phyloP scores from a whole-genome alignment of 2,797 vertebrate genomes.

The Falco berigora region DNA sequence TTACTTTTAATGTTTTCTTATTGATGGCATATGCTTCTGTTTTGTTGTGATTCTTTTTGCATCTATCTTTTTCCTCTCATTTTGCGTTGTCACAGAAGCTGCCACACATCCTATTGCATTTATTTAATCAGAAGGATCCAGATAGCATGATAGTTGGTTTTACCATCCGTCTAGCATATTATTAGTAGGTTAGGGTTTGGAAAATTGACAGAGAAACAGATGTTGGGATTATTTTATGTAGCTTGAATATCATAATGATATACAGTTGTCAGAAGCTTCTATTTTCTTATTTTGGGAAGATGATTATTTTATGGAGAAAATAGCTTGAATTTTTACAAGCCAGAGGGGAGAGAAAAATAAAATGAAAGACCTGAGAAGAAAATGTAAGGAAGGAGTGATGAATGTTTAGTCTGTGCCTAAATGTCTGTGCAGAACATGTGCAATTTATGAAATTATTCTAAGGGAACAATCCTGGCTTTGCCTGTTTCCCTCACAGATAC shows the following conservation, averaged over 20 bases:
- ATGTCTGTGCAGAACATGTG: conserved; percentile 14
- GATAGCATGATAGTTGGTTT: conserved; percentile 18
- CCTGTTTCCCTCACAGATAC: neutral
- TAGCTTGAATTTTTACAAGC: neutral
- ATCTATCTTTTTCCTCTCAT: neutral
- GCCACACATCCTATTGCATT: conserved; percentile 19
- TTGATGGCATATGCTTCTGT: conserved; percentile 1
- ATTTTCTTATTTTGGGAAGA: conserved; percentile 52
- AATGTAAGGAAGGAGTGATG: neutral
- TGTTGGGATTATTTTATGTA: conserved; percentile 57
- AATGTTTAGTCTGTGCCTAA: conserved; percentile 50
- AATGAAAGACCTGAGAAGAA: conserved; percentile 18
- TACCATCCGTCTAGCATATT: conserved; percentile 32
- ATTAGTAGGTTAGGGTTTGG: conserved; percentile 60
- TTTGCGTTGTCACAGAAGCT: conserved; percentile 44
- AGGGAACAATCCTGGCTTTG: neutral
- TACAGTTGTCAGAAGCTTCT: conserved; percentile 52
- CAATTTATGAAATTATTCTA: conserved; percentile 21
- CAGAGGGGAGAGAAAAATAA: neutral
- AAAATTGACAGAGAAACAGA: conserved; percentile 70
- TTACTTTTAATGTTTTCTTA: conserved; percentile 29
- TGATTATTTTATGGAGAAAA: conserved; percentile 41
- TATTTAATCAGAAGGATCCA: conserved; percentile 29
- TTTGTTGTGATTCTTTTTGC: neutral
- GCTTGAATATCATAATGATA: conserved; percentile 48